Conservation (phyloP, 1,140 invertebrate species). For the Trigoniulus corallinus region DNA sequence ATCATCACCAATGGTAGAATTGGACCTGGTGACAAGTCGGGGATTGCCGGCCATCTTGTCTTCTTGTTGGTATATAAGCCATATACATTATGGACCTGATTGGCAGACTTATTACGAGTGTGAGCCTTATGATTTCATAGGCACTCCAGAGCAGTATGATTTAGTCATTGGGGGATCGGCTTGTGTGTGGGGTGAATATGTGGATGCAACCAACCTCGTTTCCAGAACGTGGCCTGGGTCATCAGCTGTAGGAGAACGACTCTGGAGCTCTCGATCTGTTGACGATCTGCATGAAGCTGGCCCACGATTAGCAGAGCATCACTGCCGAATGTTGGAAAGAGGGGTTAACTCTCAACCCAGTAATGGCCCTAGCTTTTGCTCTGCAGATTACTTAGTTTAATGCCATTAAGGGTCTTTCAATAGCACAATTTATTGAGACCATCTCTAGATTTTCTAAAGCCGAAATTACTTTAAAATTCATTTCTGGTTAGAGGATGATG, state of each 20-base stretch:
- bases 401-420: no score
- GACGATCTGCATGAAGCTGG: conserved; percentile 27
- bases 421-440: no score
- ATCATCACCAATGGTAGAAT: conserved; percentile 12
- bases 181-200: conserved; percentile 25
- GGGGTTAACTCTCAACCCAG: conserved; percentile 52
- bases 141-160: conserved; percentile 15
- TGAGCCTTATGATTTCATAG: conserved; percentile 48
- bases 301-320: conserved; percentile 24
- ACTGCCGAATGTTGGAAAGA: conserved; percentile 33
- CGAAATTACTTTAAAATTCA: no score
- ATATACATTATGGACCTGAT: conserved; percentile 46
- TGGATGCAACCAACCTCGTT: conserved; percentile 25
- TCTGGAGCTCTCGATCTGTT: conserved; percentile 50
- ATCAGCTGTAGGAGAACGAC: conserved; percentile 60
- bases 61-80: conserved; percentile 71
- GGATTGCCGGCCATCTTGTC: conserved; percentile 51
- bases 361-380: conserved; percentile 26
- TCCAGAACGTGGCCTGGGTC: conserved; percentile 58
- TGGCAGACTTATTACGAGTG: conserved; percentile 59
- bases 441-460: no score
- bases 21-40: conserved; percentile 29
- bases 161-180: conserved; percentile 24
- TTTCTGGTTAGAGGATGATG: no score
- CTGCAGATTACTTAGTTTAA: conserved; percentile 11